phyloP scores from a whole-genome alignment of 2,113 vertebrate genomes.

The Girardinichthys multiradiatus region DNA sequence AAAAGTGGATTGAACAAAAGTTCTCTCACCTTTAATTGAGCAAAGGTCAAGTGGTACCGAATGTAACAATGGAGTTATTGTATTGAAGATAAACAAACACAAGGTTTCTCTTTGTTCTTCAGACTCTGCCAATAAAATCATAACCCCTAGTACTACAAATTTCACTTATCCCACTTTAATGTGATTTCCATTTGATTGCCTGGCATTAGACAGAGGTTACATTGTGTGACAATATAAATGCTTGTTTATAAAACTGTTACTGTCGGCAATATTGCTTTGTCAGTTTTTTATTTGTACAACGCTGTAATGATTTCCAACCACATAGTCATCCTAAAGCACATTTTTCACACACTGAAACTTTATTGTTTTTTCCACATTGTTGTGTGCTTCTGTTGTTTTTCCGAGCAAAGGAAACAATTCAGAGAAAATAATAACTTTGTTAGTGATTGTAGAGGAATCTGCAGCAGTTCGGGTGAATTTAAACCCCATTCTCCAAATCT shows the following conservation, averaged over 20 bases:
- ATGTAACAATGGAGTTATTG: conserved; percentile 14
- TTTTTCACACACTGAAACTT: conserved; percentile 42
- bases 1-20: conserved; percentile 5
- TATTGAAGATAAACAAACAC: conserved; percentile 8
- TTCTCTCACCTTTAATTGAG: conserved; percentile 39
- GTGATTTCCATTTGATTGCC: conserved; percentile 59
- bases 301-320: conserved; percentile 40
- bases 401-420: conserved; percentile 21
- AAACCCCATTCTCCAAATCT: background rate
- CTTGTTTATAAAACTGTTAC: conserved; percentile 59
- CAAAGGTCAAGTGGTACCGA: conserved; percentile 20
- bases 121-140: conserved; percentile 45
- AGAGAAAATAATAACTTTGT: conserved; percentile 33
- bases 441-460: conserved; percentile 24
- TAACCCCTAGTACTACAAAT: conserved; percentile 41
- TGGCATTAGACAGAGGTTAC: conserved; percentile 45
- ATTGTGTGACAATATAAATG: conserved; percentile 57
- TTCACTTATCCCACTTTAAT: conserved; percentile 61
- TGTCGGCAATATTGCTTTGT: conserved; percentile 47
- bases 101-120: conserved; percentile 37
- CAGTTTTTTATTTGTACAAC: conserved; percentile 49
- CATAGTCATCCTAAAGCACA: conserved; percentile 32
- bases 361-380: conserved; percentile 29
- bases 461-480: background rate
- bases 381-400: conserved; percentile 13